These are phyloP conservation scores for Heterodera carotae DNA, from an alignment of 1,140 invertebrate genomes.

Conservation along the genomic window DNA sequence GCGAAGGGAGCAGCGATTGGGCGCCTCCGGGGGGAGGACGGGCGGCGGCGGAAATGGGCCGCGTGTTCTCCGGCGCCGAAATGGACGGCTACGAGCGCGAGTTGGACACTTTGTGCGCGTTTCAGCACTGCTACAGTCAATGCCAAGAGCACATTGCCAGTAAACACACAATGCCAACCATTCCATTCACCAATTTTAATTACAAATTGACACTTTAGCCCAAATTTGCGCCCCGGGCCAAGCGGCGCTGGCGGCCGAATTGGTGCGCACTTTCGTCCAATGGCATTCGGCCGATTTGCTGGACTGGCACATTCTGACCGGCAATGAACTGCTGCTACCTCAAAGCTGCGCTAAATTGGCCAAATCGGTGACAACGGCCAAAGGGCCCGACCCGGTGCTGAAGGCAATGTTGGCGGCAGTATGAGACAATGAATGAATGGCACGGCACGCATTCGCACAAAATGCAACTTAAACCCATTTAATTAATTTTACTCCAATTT, in stretches of 20 bases:
- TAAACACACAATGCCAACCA: constrained; percentile 29
- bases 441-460: no score
- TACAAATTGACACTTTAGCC: constrained; percentile 25
- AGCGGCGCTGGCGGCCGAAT: constrained; percentile 48
- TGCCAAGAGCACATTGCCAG: constrained; percentile 50
- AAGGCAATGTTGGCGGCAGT: constrained; percentile 29
- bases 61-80: constrained; percentile 49
- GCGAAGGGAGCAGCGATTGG: not conserved
- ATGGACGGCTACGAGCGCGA: constrained; percentile 58
- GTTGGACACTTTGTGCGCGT: constrained; percentile 56
- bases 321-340: constrained; percentile 53
- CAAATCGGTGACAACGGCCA: constrained; percentile 8
- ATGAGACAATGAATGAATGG: not conserved
- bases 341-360: constrained; percentile 50
- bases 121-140: constrained; percentile 59
- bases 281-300: constrained; percentile 61
- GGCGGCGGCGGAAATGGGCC: constrained; percentile 22
- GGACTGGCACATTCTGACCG: constrained; percentile 62
- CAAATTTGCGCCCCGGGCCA: constrained; percentile 50
- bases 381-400: constrained; percentile 3
- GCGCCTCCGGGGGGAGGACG: not conserved
- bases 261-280: constrained; percentile 55
- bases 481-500: no score
- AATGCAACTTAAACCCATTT: not conserved
- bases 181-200: constrained; percentile 12